phyloP scores from a whole-genome alignment of 2,113 vertebrate species.

The Pungitius pungitius region DNA sequence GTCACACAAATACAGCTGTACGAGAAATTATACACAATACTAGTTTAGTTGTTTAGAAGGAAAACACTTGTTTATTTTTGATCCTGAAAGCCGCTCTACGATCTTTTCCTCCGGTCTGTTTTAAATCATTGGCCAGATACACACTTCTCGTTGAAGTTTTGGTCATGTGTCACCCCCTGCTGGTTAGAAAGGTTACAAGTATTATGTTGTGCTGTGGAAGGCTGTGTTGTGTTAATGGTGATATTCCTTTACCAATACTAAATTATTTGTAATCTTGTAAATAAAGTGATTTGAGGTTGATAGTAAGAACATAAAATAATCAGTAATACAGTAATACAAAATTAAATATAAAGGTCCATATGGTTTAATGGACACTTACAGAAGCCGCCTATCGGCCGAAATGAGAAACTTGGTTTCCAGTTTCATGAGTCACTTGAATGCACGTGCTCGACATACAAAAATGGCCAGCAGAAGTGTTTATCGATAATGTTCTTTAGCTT shows the following conservation, averaged over 20 bases:
- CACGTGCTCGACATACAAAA: slow-evolving; percentile 14
- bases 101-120: slow-evolving; percentile 64
- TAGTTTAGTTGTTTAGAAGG: background rate
- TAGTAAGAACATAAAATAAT: background rate
- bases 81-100: slow-evolving; percentile 23
- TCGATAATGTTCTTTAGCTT: background rate
- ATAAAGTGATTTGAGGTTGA: background rate
- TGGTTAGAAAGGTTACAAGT: slow-evolving; percentile 11
- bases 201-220: background rate
- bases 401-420: slow-evolving; percentile 5
- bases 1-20: background rate
- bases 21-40: background rate
- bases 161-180: slow-evolving; percentile 61
- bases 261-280: background rate
- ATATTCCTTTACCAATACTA: background rate
- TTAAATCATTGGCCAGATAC: background rate
- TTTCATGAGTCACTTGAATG: slow-evolving; percentile 14
- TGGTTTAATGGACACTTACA: background rate
- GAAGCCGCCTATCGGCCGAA: slow-evolving; percentile 10
- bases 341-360: background rate
- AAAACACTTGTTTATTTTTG: background rate
- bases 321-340: background rate
- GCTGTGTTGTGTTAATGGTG: background rate
- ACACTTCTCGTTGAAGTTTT: background rate
- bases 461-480: background rate